Conservation (phyloP, 2,888 invertebrate species). For the Gnatocerus cornutus region DNA sequence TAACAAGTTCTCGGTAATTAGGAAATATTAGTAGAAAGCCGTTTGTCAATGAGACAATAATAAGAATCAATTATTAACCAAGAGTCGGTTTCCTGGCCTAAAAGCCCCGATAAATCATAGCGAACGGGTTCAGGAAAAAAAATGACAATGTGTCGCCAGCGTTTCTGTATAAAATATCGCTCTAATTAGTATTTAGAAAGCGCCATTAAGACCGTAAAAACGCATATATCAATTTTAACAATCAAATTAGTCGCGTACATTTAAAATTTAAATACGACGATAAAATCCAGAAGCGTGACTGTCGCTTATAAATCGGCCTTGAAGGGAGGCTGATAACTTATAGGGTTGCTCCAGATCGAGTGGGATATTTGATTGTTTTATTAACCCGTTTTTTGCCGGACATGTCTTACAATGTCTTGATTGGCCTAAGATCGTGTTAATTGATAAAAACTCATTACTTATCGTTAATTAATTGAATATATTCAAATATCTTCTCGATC, state of each 20-base stretch:
- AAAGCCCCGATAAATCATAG: constrained; percentile 35
- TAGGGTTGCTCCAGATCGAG: constrained; percentile 34
- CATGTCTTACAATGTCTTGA: constrained; percentile 45
- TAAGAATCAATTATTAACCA: constrained; percentile 13
- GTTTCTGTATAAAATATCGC: constrained; percentile 16
- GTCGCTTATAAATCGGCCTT: constrained; percentile 47
- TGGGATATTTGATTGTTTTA: constrained; percentile 42
- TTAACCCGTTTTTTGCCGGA: constrained; percentile 37
- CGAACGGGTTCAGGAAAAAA: constrained; percentile 10
- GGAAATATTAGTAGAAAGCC: constrained; percentile 32
- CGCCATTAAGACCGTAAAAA: constrained; percentile 45
- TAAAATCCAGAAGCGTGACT: constrained; percentile 51
- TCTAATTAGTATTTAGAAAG: constrained; percentile 49
- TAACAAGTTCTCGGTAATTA: constrained; percentile 29
- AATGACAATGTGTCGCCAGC: constrained; percentile 5
- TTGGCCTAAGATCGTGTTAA: constrained; percentile 45
- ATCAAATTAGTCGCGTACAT: constrained; percentile 50
- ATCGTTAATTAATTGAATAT: constrained; percentile 50
- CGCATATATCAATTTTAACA: constrained; percentile 50
- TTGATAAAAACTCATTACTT: constrained; percentile 50
- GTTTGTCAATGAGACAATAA: constrained; percentile 20
- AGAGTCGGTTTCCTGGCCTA: constrained; percentile 21
- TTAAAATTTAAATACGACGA: constrained; percentile 50
- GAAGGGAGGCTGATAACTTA: constrained; percentile 31
- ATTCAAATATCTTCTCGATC: constrained; percentile 41